Conservation (phyloP, 2,113 vertebrate species). For the Coturnix japonica region DNA sequence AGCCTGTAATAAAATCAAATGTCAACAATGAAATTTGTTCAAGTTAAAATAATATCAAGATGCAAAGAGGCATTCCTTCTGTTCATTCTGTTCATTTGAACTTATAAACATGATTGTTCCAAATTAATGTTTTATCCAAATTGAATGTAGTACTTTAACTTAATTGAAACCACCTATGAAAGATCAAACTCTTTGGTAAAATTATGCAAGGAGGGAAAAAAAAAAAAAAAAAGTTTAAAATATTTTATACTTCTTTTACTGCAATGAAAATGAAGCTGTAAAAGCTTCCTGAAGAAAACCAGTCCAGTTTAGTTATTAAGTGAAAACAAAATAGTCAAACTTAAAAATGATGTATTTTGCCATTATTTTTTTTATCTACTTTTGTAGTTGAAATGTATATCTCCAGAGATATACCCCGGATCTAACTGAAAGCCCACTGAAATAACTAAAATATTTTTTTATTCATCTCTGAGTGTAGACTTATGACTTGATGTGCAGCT, state of each 20-base stretch:
- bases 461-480: neutral
- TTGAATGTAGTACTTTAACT: neutral
- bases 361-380: neutral
- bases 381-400: neutral
- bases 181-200: neutral
- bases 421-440: neutral
- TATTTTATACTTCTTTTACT: neutral
- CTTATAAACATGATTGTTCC: neutral
- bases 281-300: neutral
- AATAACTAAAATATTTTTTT: neutral
- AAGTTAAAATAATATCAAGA: neutral
- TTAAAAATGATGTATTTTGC: neutral
- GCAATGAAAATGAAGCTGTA: neutral
- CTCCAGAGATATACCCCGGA: neutral
- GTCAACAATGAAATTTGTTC: constrained; percentile 1
- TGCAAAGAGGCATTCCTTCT: neutral
- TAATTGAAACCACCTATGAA: neutral
- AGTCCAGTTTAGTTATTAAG: neutral
- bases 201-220: neutral
- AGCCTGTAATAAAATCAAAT: constrained; percentile 16
- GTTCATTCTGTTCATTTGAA: neutral
- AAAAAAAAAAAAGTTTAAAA: neutral
- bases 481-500: neutral
- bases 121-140: constrained; percentile 5
- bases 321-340: neutral